phyloP scores from a whole-genome alignment of 2,113 vertebrate species.

The Acrocephalus kingi region DNA sequence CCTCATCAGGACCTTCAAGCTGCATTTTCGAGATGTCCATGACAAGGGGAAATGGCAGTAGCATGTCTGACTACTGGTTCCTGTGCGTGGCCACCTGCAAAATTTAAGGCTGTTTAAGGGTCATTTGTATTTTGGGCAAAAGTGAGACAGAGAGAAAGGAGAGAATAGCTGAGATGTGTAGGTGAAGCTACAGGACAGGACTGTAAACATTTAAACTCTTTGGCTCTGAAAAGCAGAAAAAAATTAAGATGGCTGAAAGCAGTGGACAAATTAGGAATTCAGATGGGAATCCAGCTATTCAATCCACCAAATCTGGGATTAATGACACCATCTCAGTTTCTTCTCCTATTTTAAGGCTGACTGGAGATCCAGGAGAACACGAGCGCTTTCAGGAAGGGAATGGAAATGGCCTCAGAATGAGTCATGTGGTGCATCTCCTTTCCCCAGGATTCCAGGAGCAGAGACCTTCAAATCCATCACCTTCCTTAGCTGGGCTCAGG shows the following conservation, averaged over 20 bases:
- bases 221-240: neutral
- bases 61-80: neutral
- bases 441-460: neutral
- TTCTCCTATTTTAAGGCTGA: neutral
- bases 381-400: rapidly evolving
- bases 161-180: neutral
- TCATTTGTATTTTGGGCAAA: neutral
- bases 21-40: neutral
- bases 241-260: neutral
- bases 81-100: neutral
- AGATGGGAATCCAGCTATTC: neutral
- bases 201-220: neutral
- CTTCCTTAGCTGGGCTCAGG: neutral
- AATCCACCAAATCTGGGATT: neutral
- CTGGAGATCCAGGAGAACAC: neutral
- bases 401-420: neutral
- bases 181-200: neutral
- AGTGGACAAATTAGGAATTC: neutral
- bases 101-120: neutral
- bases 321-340: neutral
- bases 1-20: neutral
- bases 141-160: neutral
- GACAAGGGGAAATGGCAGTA: neutral
- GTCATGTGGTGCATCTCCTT: neutral
- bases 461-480: neutral